Base-by-base conservation (phyloP, 2,888 invertebrate genomes). In the Acleris cristana region DNA sequence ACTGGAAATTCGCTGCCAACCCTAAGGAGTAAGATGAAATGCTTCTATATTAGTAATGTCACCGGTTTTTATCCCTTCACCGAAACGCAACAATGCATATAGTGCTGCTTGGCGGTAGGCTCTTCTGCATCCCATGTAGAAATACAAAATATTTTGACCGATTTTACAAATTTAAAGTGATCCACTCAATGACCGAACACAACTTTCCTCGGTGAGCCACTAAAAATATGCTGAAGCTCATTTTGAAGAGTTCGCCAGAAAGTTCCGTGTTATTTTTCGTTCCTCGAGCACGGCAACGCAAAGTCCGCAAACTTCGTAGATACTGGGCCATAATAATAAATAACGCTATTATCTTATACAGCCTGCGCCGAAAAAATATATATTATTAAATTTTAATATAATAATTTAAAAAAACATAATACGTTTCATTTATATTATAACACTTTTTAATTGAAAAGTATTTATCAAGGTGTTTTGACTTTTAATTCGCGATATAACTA, bases 201-300 rank as follows among this genome's bases (percentile, higher is more conserved):
- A 51, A 21, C 51, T 51, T 21, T 51, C 21, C 21, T 51, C 51
- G n/a, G 18, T 6, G 45, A 45, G 2, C 40, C n/a, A 51, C 51
- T 19, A 21, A 19, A 51, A 51, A 51, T 51, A 51, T 51, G 51
- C 51, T 51, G 14, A 51, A 55, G 34, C 54, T 10, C 59, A 48
- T 52, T 54, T 57, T 64, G 45, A 52, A 45, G 23, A 63, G 64
- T 57, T 57, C 64, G 57, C 51, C 21, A 19, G 34, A 64, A 57
- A 57, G 57, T 64, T 57, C 44, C 57, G 51, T 45, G 57, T 64
- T 57, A 64, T 57, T 64, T 64, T 64, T 64, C 64, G 64, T 57
- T 57, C 44, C 57, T 18, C 64, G 64, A 57, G 40, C 56, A 21
- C 34, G 51, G 23, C 26, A 19, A 48, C 18, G 40, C 40, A 40